phyloP scores from a whole-genome alignment of 1,140 invertebrate genomes.

The Megathymus violae region DNA sequence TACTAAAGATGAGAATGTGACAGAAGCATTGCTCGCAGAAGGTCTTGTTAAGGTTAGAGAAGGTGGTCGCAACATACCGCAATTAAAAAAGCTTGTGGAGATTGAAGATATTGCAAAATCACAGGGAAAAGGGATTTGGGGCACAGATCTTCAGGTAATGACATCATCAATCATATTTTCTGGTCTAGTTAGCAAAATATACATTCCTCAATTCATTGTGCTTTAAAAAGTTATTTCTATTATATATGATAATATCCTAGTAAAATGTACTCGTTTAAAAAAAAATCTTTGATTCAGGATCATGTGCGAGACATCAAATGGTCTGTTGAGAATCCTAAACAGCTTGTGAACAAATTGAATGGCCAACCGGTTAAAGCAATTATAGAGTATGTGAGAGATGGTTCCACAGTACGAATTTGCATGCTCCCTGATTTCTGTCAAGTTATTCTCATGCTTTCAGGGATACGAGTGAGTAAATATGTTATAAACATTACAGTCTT shows the following conservation, averaged over 20 bases:
- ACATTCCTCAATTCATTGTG: too few species aligned
- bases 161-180: too few species aligned
- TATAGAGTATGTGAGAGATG: constrained; percentile 98
- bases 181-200: too few species aligned
- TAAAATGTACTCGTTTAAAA: not conserved
- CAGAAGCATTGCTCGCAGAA: constrained; percentile 93
- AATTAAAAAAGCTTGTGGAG: constrained; percentile 88
- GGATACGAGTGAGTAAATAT: constrained; percentile 89
- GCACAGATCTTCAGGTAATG: constrained; percentile 72
- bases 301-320: constrained; percentile 93
- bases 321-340: constrained; percentile 90
- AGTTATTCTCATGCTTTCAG: constrained; percentile 97
- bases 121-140: constrained; percentile 94
- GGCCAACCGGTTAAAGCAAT: constrained; percentile 86
- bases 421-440: constrained; percentile 93
- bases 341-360: constrained; percentile 85
- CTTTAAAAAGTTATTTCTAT: too few species aligned
- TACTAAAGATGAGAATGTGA: constrained; percentile 92
- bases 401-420: constrained; percentile 96
- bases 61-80: constrained; percentile 87
- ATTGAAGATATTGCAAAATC: constrained; percentile 96
- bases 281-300: constrained; percentile 70
- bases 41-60: constrained; percentile 94
- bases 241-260: too few species aligned
- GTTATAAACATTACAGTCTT: too few species aligned